Evolutionary conservation across 2,888 invertebrate genomes (phyloP).

Genomic region (Acanthosepion lycidas): DNA sequence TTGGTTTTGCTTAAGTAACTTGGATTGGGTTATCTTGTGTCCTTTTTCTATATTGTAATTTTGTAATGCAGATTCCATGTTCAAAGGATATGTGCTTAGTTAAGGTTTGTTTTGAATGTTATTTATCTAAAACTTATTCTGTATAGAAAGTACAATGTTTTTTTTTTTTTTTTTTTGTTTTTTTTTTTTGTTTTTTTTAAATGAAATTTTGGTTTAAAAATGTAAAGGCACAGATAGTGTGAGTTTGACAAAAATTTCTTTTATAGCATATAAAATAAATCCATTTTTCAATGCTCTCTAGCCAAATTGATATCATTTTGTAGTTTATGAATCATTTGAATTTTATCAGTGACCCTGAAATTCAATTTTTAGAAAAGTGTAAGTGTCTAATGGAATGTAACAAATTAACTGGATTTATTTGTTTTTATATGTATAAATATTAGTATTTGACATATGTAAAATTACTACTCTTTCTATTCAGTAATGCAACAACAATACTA

Average conservation of each 20-base stretch:
- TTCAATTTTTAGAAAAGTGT: neutral
- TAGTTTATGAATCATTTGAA: neutral
- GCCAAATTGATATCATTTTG: neutral
- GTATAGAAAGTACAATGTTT: too few species aligned
- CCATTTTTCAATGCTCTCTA: neutral
- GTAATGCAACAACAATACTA: conserved; percentile 58
- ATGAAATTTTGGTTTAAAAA: neutral
- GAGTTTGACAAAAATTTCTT: neutral
- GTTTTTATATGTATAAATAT: too few species aligned
- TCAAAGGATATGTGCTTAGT: too few species aligned
- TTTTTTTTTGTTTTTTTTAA: neutral
- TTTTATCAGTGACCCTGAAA: neutral
- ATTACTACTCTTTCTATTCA: conserved; percentile 49
- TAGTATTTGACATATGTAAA: neutral
- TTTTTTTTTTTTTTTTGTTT: too few species aligned
- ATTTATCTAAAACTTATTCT: too few species aligned
- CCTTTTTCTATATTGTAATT: too few species aligned
- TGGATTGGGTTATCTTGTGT: neutral
- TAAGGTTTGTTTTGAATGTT: too few species aligned
- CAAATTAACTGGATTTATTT: too few species aligned
- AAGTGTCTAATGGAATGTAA: too few species aligned
- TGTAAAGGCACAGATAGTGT: too few species aligned
- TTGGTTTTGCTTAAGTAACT: neutral
- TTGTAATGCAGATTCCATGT: too few species aligned
- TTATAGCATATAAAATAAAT: neutral